Conservation (phyloP, 2,113 vertebrate species). For the human (Homo sapiens) region DNA sequence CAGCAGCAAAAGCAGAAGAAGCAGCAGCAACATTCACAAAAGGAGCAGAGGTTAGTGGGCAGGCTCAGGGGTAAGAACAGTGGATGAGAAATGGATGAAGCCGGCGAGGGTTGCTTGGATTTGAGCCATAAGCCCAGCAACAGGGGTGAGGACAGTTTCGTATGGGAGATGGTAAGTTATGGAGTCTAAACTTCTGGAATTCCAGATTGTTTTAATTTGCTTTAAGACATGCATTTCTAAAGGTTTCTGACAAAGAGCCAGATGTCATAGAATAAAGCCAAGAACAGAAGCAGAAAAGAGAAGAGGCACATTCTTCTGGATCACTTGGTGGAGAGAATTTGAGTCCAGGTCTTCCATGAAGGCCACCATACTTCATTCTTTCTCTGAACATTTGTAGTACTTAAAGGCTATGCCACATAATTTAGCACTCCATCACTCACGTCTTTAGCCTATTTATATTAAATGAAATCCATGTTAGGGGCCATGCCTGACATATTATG, state of each 20-base stretch:
- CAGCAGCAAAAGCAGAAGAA: background rate
- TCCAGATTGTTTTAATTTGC: background rate
- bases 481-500: background rate
- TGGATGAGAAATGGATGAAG: background rate
- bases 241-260: background rate
- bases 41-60: background rate
- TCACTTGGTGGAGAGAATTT: background rate
- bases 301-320: background rate
- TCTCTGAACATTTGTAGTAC: background rate
- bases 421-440: background rate
- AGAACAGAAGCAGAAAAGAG: background rate
- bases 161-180: rapidly evolving
- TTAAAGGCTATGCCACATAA: background rate
- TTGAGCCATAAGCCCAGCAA: background rate
- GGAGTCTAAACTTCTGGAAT: background rate
- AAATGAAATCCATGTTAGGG: background rate
- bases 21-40: background rate
- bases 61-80: background rate
- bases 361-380: background rate
- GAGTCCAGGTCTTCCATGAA: background rate
- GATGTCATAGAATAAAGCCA: background rate
- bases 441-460: background rate
- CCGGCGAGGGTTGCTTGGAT: background rate
- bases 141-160: background rate
- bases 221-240: slow-evolving; percentile 14